Evolutionary conservation across 1,140 invertebrate species (phyloP).

Genomic region (Brachystomella parvula): DNA sequence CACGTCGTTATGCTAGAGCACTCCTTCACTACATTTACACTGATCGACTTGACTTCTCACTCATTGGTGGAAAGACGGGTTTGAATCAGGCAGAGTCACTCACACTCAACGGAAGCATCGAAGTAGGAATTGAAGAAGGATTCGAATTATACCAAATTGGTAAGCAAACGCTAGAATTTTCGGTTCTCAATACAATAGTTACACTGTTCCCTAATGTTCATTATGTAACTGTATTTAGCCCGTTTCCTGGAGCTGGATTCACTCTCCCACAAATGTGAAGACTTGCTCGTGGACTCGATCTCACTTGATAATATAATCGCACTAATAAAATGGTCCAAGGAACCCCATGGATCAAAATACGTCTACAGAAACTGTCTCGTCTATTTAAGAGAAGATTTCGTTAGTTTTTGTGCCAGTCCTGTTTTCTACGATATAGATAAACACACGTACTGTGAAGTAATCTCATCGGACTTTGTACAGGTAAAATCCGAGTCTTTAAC

Average conservation of each 20-base stretch:
- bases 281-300: slow-evolving; percentile 4
- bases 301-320: background rate
- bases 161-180: too few relatives aligned
- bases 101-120: background rate
- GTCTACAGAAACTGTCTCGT: slow-evolving; percentile 4
- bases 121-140: slow-evolving; percentile 5
- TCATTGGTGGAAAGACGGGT: slow-evolving; percentile 9
- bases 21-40: slow-evolving; percentile 11
- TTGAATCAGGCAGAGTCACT: slow-evolving; percentile 3
- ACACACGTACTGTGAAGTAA: background rate
- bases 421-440: background rate
- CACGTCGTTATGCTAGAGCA: background rate
- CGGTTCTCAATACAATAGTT: too few relatives aligned
- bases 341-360: slow-evolving; percentile 1
- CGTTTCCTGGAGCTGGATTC: slow-evolving; percentile 9
- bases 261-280: slow-evolving; percentile 1
- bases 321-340: slow-evolving; percentile 1
- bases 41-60: slow-evolving; percentile 6
- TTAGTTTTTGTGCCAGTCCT: background rate
- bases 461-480: slow-evolving; percentile 5
- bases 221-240: too few relatives aligned
- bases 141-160: slow-evolving; percentile 10
- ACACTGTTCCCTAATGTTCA: too few relatives aligned
- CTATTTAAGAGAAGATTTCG: background rate
- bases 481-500: background rate